Evolutionary conservation across 1,140 invertebrate species (phyloP), one percentile per base, ranked within the genome.

Genomic region (Cyclina sinensis): DNA sequence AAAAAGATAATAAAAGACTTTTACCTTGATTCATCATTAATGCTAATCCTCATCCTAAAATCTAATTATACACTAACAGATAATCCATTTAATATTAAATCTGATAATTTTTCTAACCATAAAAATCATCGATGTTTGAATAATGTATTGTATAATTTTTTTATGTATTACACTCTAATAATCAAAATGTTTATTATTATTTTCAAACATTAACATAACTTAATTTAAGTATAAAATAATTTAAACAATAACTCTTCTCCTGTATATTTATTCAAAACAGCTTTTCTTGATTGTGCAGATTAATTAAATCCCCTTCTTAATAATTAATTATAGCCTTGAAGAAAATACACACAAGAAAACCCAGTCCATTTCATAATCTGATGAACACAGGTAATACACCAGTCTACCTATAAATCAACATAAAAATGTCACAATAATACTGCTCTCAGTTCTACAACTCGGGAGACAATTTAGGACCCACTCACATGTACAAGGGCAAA

Each of bases 11-110:
- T n/a, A n/a, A n/a, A n/a, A n/a, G n/a, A n/a, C 21, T 3, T 70
- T 54, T 78, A 78, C 74, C 74, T 78, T 30, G 74, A 78, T 78
- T 78, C 74, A 78, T 78, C 74, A 78, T 78, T 78, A 24, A 78
- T 78, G 27, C 74, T 78, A 78, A 78, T 78, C 74, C 74, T 78
- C 74, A 78, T 78, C 32, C 24, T 78, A 74, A 48, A 5, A 21
- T 37, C 21, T 70, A 5, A 1, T 70, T 18, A 70, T 70, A 14
- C 65, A 37, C 32, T 37, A 37, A 16, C 21, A 70, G 0, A 70
- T 37, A 70, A 62, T 62, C 57, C 57, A 62, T 62, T 62, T 27
- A 62, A 24, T 7, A 43, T 43, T 14, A 43, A 43, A 43, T 7
- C 14, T 43, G 5, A 43, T 7, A 4, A 43, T 43, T 43, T 43